Percentiles rank a stretch among this genome's conserved stretches.
phyloP scores from a whole-genome alignment of 2,113 vertebrate species.

The Syrrhaptes paradoxus region DNA sequence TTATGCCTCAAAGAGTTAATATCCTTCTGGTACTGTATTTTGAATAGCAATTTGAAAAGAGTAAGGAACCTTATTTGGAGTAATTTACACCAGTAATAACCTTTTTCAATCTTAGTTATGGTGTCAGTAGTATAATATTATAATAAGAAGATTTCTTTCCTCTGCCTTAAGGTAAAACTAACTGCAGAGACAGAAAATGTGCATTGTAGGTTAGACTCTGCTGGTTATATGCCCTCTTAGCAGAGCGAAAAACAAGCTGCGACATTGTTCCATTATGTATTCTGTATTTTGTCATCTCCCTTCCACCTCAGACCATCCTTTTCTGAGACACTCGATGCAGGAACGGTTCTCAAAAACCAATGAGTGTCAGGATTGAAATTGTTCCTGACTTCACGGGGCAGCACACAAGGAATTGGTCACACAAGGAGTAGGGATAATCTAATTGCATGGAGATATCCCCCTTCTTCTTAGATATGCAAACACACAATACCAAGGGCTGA shows the following conservation, averaged over 20 bases:
- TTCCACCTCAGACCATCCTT: background rate
- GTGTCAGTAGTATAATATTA: slow-evolving; percentile 30
- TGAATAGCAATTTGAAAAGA: background rate
- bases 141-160: background rate
- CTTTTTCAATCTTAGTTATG: slow-evolving; percentile 49
- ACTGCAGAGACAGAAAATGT: background rate
- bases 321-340: accelerated
- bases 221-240: background rate
- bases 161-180: slow-evolving; percentile 22
- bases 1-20: slow-evolving; percentile 37
- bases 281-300: background rate
- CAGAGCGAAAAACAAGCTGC: background rate
- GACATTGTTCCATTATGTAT: background rate
- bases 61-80: slow-evolving; percentile 10
- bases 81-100: background rate
- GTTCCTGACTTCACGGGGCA: background rate
- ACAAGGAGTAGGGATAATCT: background rate
- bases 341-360: background rate
- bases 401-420: background rate
- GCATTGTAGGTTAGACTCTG: background rate
- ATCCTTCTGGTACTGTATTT: background rate
- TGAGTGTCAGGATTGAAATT: background rate
- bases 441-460: background rate
- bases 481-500: background rate
- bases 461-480: background rate